These are phyloP conservation scores for Pachymerium ferrugineum DNA, from an alignment of 2,888 invertebrate genomes.

Conservation along the genomic window DNA sequence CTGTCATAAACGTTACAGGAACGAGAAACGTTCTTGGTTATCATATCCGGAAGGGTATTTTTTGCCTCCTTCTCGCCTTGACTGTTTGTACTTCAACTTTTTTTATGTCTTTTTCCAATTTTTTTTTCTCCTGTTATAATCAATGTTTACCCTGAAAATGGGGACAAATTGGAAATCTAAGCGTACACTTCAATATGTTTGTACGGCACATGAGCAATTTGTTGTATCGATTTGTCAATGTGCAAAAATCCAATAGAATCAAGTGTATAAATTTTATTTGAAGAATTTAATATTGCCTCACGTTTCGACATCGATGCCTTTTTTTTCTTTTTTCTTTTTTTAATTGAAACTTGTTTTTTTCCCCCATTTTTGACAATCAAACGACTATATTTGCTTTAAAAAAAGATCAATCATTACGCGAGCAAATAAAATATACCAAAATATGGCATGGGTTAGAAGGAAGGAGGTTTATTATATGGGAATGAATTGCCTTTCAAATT, in stretches of 20 bases:
- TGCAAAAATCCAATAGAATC: constrained; percentile 2
- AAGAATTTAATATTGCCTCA: constrained; percentile 10
- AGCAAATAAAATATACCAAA: constrained; percentile 3
- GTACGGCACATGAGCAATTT: constrained; percentile 10
- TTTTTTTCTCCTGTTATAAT: not conserved
- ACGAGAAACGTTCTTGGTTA: not conserved
- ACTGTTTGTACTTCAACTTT: not conserved
- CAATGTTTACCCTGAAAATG: not conserved
- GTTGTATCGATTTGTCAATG: constrained; percentile 19
- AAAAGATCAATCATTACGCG: constrained; percentile 5
- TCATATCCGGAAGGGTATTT: not conserved
- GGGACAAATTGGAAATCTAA: constrained; percentile 23
- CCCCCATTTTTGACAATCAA: not conserved
- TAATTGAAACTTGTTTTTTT: not conserved
- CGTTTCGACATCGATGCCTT: too few relatives aligned
- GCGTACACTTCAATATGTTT: constrained; percentile 6
- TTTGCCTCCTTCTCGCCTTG: too few relatives aligned
- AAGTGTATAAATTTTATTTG: constrained; percentile 1
- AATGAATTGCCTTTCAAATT: constrained; percentile 23
- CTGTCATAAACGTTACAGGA: too few relatives aligned
- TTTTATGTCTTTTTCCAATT: not conserved
- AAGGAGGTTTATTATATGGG: constrained; percentile 21
- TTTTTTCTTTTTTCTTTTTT: too few relatives aligned
- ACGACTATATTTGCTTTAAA: not conserved
- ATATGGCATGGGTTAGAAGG: constrained; percentile 20